Conservation (phyloP, 1,140 invertebrate genomes). For the Aphelinus atriplicis region DNA sequence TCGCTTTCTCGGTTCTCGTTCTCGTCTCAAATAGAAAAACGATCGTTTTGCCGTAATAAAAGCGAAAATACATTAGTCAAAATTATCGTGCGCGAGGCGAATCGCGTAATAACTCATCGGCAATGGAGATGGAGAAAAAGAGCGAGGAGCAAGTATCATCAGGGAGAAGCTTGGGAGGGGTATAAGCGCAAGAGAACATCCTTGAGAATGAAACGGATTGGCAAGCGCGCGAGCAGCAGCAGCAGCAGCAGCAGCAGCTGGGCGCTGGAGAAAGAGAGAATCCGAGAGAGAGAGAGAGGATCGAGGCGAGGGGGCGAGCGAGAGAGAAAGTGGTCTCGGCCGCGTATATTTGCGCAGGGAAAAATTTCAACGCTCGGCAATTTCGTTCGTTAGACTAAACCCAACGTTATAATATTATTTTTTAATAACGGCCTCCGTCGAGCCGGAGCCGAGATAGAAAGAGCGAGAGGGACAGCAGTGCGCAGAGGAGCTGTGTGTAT, state of each 20-base stretch:
- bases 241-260: neutral
- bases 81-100: conserved; percentile 41
- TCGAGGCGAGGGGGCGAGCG: conserved; percentile 32
- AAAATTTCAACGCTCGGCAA: conserved; percentile 54
- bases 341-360: conserved; percentile 52
- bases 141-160: conserved; percentile 10
- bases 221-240: neutral
- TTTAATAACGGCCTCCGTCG: conserved; percentile 55
- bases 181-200: conserved; percentile 11
- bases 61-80: conserved; percentile 41
- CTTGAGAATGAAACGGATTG: conserved; percentile 30
- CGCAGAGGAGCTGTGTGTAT: neutral
- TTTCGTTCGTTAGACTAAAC: conserved; percentile 55
- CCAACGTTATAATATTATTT: conserved; percentile 59
- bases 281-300: conserved; percentile 26
- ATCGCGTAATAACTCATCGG: conserved; percentile 41
- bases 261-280: conserved; percentile 4
- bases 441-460: conserved; percentile 8
- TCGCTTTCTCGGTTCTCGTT: neutral
- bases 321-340: conserved; percentile 41
- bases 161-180: conserved; percentile 16
- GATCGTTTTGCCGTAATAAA: conserved; percentile 40
- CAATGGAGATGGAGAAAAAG: conserved; percentile 29
- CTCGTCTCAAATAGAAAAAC: conserved; percentile 33
- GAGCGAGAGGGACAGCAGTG: conserved; percentile 12